Percentiles rank a stretch among this genome's conserved stretches.
These are phyloP conservation scores for Stenurella melanura DNA, from an alignment of 2,888 invertebrate genomes.

Conservation along the genomic window DNA sequence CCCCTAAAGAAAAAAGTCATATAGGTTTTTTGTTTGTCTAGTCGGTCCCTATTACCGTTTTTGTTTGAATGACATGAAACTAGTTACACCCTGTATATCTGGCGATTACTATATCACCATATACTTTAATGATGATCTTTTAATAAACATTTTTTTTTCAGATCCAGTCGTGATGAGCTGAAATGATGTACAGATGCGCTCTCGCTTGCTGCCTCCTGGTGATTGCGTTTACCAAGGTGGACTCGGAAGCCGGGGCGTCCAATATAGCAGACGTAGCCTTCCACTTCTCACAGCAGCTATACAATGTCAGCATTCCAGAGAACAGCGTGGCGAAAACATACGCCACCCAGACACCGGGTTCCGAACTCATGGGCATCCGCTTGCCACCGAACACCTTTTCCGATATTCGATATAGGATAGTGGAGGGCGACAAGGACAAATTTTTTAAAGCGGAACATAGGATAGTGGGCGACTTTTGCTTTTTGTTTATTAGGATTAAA, in stretches of 20 bases:
- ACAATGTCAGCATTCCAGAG: conserved; percentile 94
- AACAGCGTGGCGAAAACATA: conserved; percentile 94
- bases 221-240: conserved; percentile 64
- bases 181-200: conserved; percentile 69
- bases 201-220: conserved; percentile 70
- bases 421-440: conserved; percentile 90
- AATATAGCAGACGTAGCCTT: conserved; percentile 73
- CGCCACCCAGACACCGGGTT: conserved; percentile 81
- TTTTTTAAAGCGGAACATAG: conserved; percentile 95
- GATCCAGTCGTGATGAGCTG: conserved; percentile 70
- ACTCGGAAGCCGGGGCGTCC: conserved; percentile 61
- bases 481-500: conserved; percentile 90
- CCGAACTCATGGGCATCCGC: conserved; percentile 87
- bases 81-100: too few species aligned
- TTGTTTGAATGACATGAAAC: too few species aligned
- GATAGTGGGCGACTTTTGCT: conserved; percentile 95
- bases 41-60: too few species aligned
- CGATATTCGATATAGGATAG: conserved; percentile 89
- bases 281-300: conserved; percentile 83
- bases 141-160: conserved; percentile 60
- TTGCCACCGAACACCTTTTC: conserved; percentile 71
- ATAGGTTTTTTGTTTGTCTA: too few species aligned
- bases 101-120: too few species aligned
- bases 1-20: too few species aligned
- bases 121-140: background rate